These are phyloP conservation scores for Pentalonia nigronervosa DNA, from an alignment of 1,140 invertebrate genomes.

Conservation along the genomic window DNA sequence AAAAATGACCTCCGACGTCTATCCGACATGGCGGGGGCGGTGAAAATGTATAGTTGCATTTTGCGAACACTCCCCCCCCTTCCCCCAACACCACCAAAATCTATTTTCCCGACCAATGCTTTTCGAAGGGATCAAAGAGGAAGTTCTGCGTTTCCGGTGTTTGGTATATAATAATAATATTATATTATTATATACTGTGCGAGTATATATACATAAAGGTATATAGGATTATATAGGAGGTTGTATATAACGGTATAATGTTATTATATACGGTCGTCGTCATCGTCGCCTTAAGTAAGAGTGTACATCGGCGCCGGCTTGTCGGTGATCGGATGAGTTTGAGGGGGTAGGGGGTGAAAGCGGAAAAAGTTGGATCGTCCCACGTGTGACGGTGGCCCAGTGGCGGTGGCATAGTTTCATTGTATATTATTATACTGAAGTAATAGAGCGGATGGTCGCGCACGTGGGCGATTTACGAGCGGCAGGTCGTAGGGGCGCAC, in stretches of 20 bases:
- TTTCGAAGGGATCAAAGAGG: background rate
- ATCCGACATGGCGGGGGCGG: background rate
- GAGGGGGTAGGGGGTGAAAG: background rate
- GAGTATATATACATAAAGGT: background rate
- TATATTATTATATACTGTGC: background rate
- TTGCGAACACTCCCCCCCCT: background rate
- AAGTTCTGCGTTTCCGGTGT: background rate
- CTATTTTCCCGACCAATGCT: background rate
- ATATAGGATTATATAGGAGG: background rate
- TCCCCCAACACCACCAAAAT: background rate
- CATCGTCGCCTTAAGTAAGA: background rate
- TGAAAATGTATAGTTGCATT: background rate
- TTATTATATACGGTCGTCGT: background rate
- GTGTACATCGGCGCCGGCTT: background rate
- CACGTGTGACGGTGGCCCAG: background rate
- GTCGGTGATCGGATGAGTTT: background rate
- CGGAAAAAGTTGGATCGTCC: background rate
- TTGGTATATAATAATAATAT: background rate
- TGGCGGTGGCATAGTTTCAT: background rate
- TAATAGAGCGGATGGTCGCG: background rate
- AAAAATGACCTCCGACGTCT: background rate
- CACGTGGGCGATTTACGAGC: constrained; percentile 27
- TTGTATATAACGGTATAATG: background rate
- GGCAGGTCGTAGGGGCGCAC: constrained; percentile 26
- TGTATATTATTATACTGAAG: too few species aligned